Evolutionary conservation across 2,888 invertebrate species (phyloP).

Genomic region (Tetragonisca angustula): DNA sequence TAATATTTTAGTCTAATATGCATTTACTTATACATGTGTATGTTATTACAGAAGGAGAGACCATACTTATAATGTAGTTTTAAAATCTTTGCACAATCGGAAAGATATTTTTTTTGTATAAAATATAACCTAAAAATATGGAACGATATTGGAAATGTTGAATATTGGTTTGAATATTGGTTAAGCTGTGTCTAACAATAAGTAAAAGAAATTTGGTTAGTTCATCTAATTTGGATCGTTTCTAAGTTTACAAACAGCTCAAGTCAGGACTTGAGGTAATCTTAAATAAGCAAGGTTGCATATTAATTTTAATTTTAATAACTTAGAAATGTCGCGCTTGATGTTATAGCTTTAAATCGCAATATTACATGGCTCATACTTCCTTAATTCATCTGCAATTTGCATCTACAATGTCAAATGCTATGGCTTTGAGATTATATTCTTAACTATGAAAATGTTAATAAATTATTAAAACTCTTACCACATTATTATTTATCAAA

Average conservation of each 20-base stretch:
- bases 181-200: background rate
- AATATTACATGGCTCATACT: background rate
- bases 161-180: background rate
- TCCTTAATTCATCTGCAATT: too few species aligned
- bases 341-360: background rate
- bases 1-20: too few species aligned
- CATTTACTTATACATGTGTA: too few species aligned
- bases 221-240: background rate
- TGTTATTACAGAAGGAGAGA: too few species aligned
- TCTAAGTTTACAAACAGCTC: background rate
- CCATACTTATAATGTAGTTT: too few species aligned
- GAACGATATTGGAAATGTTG: background rate
- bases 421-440: background rate
- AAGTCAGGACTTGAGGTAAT: background rate
- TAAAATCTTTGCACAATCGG: too few species aligned
- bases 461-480: background rate
- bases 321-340: background rate
- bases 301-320: background rate
- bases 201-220: background rate
- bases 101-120: too few species aligned
- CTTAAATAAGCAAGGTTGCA: background rate
- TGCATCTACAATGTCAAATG: too few species aligned
- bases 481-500: too few species aligned
- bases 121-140: background rate
- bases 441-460: background rate